A percentile compares a stretch with the other conserved stretches of the same genome.
phyloP scores from a whole-genome alignment of 2,888 invertebrate species.

The Drosophila prolongata region DNA sequence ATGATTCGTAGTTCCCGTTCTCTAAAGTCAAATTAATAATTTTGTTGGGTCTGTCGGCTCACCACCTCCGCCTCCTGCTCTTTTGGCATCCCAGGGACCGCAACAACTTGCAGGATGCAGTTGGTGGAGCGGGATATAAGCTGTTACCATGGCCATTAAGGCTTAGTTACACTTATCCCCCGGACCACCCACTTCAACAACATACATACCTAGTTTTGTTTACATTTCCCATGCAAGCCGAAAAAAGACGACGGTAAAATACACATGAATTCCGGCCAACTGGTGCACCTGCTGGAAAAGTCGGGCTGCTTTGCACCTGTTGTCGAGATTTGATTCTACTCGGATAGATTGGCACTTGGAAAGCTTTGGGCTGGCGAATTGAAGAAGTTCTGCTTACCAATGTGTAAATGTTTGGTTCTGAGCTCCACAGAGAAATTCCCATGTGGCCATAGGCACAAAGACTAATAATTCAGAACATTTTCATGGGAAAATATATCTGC shows the following conservation, averaged over 20 bases:
- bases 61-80: background rate
- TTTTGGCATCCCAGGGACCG: constrained; percentile 34
- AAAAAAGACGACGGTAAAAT: constrained; percentile 39
- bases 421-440: constrained; percentile 1
- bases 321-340: constrained; percentile 46
- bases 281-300: background rate
- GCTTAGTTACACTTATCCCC: constrained; percentile 43
- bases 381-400: constrained; percentile 11
- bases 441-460: background rate
- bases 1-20: background rate
- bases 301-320: constrained; percentile 29
- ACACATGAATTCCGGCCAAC: constrained; percentile 29
- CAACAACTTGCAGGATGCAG: constrained; percentile 54
- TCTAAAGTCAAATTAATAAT: constrained; percentile 74
- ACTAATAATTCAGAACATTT: constrained; percentile 17
- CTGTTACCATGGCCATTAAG: constrained; percentile 48
- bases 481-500: constrained; percentile 29
- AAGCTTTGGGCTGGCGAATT: constrained; percentile 13
- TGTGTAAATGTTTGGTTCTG: constrained; percentile 7
- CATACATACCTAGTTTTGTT: constrained; percentile 39
- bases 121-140: constrained; percentile 11
- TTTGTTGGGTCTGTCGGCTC: constrained; percentile 52
- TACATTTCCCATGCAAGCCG: constrained; percentile 62
- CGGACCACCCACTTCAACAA: constrained; percentile 14
- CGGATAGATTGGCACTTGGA: constrained; percentile 15